phyloP scores from a whole-genome alignment of 2,888 invertebrate genomes.

The Aquatica leii region DNA sequence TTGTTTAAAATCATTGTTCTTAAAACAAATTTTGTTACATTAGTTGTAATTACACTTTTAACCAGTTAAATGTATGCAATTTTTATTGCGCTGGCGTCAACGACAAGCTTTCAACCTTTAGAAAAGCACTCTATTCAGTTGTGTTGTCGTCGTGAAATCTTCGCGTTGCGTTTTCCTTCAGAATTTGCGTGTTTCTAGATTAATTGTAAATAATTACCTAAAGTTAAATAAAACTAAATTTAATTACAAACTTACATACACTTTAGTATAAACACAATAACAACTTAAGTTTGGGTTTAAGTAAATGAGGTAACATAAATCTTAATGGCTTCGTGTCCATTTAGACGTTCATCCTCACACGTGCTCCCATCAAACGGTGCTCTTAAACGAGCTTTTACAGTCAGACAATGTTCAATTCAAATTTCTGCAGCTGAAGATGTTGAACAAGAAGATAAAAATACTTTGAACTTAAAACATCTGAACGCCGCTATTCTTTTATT shows the following conservation, averaged over 20 bases:
- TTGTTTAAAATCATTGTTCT: too few relatives aligned
- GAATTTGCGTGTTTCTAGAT: slow-evolving; percentile 15
- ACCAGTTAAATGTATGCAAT: slow-evolving; percentile 9
- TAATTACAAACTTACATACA: too few relatives aligned
- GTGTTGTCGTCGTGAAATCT: slow-evolving; percentile 26
- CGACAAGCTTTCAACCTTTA: slow-evolving; percentile 25
- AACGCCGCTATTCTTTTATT: slow-evolving; percentile 82
- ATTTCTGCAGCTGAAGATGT: slow-evolving; percentile 68
- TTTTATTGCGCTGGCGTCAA: slow-evolving; percentile 40
- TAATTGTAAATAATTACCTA: slow-evolving; percentile 15
- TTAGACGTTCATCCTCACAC: slow-evolving; percentile 66
- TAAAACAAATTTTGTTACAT: too few relatives aligned
- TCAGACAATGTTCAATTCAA: slow-evolving; percentile 72
- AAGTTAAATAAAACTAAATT: too few relatives aligned
- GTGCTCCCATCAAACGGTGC: slow-evolving; percentile 63
- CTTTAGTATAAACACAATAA: too few relatives aligned
- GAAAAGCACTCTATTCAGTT: slow-evolving; percentile 39
- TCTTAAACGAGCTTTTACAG: slow-evolving; percentile 53
- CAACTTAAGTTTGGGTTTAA: too few relatives aligned
- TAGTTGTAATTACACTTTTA: too few relatives aligned
- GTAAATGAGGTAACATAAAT: slow-evolving; percentile 19
- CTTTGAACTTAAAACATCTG: slow-evolving; percentile 79
- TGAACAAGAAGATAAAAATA: slow-evolving; percentile 70
- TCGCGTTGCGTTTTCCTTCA: slow-evolving; percentile 25
- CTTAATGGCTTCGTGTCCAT: slow-evolving; percentile 63